Base-by-base conservation (phyloP, 2,888 invertebrate genomes). In the Leucoma salicis region DNA sequence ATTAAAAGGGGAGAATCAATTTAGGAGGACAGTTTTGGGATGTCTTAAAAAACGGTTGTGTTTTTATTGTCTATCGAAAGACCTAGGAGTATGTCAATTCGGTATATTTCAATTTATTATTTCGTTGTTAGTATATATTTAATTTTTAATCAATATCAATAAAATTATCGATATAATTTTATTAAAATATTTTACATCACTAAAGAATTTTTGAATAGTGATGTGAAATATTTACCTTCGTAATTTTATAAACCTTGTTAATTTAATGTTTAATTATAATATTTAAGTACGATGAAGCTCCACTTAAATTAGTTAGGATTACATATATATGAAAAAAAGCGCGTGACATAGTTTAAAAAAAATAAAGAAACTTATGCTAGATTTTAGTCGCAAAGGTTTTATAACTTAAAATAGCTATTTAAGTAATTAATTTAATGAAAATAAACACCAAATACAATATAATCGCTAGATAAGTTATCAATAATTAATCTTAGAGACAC, bases 391-490 rank as follows among this genome's bases (percentile, higher is more conserved):
- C 54, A 36, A 46, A 32, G 31, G 35, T 53, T 49, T 60, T 49
- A 42, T 61, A 60, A 51, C 55, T 27, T 44, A 58, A 66, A 70
- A 65, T 50, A 51, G 8, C 66, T 61, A 66, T 66, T 49, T 58
- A 74, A 72, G 14, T 56, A 63, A 55, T 63, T 60, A 72, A 73
- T 68, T 68, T 70, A 80, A 84, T 78, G 78, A 78, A 84, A 71
- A 67, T 78, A 72, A 83, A 86, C 86, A 86, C 86, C 86, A 86
- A 86, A 71, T 85, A 83, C 76, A 70, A 72, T 74, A 75, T 82
- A 81, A 75, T 66, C 57, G 18, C 66, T 73, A 66, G 65, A 53
- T 71, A 64, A 66, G 60, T 51, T 45, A 8, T 36, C 48, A 52
- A 59, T 64, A 58, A 58, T 8, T 63, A 66, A 48, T 66, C 62